Evolutionary conservation across 2,888 invertebrate genomes (phyloP).

Genomic region (Leptarthrus brevirostris): DNA sequence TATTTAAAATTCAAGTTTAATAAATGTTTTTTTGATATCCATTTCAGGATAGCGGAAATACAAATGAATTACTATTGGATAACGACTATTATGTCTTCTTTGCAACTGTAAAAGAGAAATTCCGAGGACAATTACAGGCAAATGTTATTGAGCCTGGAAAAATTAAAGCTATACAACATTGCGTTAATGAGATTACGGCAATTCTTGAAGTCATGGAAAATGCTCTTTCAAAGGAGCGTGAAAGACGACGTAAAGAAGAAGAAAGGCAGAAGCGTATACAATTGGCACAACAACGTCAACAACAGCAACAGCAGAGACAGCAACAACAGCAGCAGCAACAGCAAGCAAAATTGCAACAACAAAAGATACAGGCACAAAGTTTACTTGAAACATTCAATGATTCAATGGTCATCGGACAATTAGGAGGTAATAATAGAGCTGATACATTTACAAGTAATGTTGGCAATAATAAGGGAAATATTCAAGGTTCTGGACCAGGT

Average conservation of each 20-base stretch:
- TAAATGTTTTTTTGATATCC: constrained; percentile 2
- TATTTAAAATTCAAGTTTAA: neutral
- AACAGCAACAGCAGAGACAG: neutral
- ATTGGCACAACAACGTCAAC: constrained; percentile 3
- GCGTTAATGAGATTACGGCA: constrained; percentile 13
- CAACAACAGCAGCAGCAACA: neutral
- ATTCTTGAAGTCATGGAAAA: constrained; percentile 30
- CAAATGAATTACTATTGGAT: constrained; percentile 51
- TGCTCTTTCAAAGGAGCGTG: neutral
- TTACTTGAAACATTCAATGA: neutral
- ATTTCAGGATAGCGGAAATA: constrained; percentile 50
- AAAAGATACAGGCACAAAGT: neutral
- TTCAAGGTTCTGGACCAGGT: neutral
- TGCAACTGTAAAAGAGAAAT: constrained; percentile 52
- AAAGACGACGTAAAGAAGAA: neutral
- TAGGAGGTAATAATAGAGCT: neutral
- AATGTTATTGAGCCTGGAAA: constrained; percentile 49
- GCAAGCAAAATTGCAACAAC: neutral
- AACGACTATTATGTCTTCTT: constrained; percentile 53
- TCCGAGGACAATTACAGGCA: constrained; percentile 51
- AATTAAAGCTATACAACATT: constrained; percentile 41
- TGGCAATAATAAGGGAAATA: neutral
- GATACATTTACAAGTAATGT: neutral
- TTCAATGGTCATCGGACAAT: neutral
- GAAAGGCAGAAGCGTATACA: neutral